Conservation (phyloP, 2,797 vertebrate genomes). For the Hylomyscus alleni region DNA sequence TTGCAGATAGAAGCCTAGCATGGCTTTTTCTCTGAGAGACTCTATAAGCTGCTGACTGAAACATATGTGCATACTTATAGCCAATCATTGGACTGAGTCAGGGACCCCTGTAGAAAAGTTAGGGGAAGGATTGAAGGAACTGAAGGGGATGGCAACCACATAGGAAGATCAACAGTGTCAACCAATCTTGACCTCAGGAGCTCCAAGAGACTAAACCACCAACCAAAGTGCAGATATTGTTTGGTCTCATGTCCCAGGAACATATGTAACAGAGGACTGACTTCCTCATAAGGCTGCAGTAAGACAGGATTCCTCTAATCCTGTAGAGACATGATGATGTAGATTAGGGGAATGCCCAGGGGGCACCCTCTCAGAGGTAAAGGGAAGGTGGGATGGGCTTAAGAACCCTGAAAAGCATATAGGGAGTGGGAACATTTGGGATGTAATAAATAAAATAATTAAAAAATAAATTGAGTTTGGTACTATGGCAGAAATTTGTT, state of each 20-base stretch:
- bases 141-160: background rate
- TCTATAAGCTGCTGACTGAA: background rate
- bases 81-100: background rate
- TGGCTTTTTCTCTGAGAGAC: background rate
- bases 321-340: background rate
- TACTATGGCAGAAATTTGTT: no score
- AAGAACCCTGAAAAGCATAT: background rate
- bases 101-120: background rate
- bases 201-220: background rate
- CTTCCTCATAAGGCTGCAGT: background rate
- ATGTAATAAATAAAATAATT: background rate
- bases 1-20: background rate
- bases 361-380: background rate
- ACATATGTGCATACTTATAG: background rate
- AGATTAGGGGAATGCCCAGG: background rate
- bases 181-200: background rate
- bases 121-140: background rate
- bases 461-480: background rate
- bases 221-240: background rate
- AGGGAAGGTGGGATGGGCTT: background rate
- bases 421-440: background rate
- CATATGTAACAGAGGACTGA: background rate
- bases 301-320: background rate
- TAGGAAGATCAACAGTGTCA: background rate
- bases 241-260: fast-evolving